These are phyloP conservation scores for Melanostoma mellinum DNA, from an alignment of 2,888 invertebrate genomes.

Conservation along the genomic window DNA sequence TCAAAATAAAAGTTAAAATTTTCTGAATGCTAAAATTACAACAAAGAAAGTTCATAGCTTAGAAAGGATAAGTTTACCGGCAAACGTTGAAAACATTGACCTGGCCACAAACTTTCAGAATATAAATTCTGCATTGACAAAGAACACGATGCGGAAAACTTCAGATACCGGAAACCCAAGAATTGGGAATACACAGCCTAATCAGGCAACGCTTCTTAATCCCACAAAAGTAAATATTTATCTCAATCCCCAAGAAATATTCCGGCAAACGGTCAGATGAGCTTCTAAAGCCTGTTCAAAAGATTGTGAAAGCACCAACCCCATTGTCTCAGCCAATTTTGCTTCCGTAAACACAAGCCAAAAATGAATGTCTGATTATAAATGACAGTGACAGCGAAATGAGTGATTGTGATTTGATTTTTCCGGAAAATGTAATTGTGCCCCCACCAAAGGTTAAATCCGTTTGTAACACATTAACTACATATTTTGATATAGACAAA, in stretches of 20 bases:
- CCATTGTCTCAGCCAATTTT: no score
- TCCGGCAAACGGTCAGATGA: constrained; percentile 5
- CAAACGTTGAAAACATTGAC: no score
- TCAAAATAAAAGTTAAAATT: no score
- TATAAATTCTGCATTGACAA: background rate
- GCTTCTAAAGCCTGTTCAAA: background rate
- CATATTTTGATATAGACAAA: constrained; percentile 58
- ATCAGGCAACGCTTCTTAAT: constrained; percentile 6
- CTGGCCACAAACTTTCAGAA: no score
- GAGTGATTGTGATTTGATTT: constrained; percentile 39
- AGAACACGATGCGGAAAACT: background rate
- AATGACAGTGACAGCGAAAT: constrained; percentile 37
- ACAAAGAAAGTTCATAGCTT: no score
- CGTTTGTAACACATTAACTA: constrained; percentile 52
- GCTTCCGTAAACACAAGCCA: background rate
- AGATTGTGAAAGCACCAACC: background rate
- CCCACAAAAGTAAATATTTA: constrained; percentile 54
- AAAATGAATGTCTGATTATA: background rate
- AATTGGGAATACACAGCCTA: constrained; percentile 23
- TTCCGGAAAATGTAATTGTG: constrained; percentile 33
- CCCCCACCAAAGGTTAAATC: constrained; percentile 48
- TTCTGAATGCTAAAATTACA: no score
- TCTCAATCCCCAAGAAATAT: constrained; percentile 63
- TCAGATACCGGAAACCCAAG: background rate
- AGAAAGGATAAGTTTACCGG: no score